Conservation (phyloP, 2,797 vertebrate genomes). For the Pangasius larnaudii region DNA sequence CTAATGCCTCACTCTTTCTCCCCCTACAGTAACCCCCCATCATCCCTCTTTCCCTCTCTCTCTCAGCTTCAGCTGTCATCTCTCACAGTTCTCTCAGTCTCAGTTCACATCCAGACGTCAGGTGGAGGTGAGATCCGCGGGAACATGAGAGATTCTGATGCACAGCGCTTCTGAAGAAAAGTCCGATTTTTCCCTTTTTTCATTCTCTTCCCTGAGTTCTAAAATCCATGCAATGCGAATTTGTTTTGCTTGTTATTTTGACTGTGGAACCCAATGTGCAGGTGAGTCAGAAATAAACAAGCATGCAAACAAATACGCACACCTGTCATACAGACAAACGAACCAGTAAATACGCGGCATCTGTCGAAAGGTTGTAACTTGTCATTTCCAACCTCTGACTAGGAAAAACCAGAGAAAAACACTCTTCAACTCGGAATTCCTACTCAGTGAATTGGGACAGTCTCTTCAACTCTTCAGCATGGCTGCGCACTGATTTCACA, state of each 20-base stretch:
- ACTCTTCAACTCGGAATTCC: background rate
- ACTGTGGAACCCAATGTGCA: background rate
- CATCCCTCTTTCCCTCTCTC: conserved; percentile 43
- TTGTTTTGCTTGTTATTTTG: background rate
- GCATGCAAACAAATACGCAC: background rate
- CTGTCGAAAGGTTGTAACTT: background rate
- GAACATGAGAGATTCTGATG: conserved; percentile 28
- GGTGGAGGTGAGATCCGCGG: background rate
- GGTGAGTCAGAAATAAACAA: background rate
- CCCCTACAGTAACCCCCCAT: conserved; percentile 36
- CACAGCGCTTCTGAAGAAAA: too few species aligned
- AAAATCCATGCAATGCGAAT: background rate
- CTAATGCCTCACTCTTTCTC: conserved; percentile 82
- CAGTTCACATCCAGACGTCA: conserved; percentile 5
- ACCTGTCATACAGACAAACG: background rate
- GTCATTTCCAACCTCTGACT: background rate
- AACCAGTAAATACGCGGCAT: background rate
- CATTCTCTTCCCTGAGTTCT: background rate
- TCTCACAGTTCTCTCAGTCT: conserved; percentile 5
- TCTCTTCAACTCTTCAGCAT: background rate
- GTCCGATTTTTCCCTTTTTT: background rate
- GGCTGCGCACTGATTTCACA: background rate
- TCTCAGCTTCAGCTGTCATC: conserved; percentile 17
- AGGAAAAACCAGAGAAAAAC: background rate
- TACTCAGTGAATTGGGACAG: background rate